Evolutionary conservation across 2,888 invertebrate species (phyloP).

Genomic region (Andrena bucephala): DNA sequence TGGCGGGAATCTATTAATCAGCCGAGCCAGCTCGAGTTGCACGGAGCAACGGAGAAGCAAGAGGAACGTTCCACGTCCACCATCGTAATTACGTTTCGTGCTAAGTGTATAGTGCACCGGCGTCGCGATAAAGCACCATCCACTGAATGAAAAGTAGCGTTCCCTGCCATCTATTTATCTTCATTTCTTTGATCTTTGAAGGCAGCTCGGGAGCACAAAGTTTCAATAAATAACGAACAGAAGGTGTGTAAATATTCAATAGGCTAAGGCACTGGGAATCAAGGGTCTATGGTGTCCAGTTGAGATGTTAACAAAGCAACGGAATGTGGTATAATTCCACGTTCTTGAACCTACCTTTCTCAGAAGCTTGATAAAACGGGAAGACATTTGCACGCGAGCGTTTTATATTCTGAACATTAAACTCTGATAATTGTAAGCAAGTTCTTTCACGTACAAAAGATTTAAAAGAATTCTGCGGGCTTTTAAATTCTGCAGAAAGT

Average conservation of each 20-base stretch:
- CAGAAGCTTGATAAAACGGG: no score
- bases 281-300: no score
- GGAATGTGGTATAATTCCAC: no score
- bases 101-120: neutral
- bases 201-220: neutral
- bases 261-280: no score
- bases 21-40: constrained; percentile 4
- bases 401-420: no score
- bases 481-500: constrained; percentile 1
- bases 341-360: no score
- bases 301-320: no score
- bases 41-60: neutral
- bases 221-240: neutral
- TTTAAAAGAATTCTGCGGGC: neutral
- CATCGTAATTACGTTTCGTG: constrained; percentile 27
- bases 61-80: constrained; percentile 2
- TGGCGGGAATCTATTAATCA: constrained; percentile 57
- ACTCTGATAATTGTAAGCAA: neutral
- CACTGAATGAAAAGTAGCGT: neutral
- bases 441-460: neutral
- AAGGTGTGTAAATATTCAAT: neutral
- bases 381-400: no score
- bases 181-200: neutral
- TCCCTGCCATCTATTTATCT: neutral
- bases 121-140: neutral